These are phyloP conservation scores for Pampusana beccarii DNA, from an alignment of 2,113 vertebrate genomes.

Conservation along the genomic window DNA sequence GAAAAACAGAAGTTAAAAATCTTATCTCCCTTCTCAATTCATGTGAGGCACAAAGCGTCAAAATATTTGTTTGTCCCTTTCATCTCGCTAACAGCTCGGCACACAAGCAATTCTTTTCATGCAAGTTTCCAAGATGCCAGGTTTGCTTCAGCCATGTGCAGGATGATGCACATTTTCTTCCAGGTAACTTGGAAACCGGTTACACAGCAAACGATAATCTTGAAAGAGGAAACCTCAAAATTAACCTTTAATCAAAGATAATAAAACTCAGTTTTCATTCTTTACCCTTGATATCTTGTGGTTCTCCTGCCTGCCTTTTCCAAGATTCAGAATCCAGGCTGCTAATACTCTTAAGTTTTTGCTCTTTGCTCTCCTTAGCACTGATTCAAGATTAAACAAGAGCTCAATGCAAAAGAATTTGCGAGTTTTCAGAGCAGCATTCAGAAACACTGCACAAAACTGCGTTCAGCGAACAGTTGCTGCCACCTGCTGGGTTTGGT, in stretches of 20 bases:
- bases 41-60: not conserved
- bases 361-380: not conserved
- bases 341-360: not conserved
- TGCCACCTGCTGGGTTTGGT: constrained; percentile 17
- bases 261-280: not conserved
- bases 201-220: not conserved
- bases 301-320: not conserved
- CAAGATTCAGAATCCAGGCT: not conserved
- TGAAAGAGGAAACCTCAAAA: not conserved
- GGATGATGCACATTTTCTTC: not conserved
- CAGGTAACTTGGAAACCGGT: not conserved
- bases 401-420: not conserved
- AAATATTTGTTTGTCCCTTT: not conserved
- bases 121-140: not conserved
- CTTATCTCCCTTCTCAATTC: not conserved
- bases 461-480: not conserved
- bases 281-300: not conserved
- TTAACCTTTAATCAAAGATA: not conserved
- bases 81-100: not conserved
- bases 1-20: not conserved
- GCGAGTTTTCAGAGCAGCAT: not conserved
- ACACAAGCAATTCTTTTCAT: not conserved
- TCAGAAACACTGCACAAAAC: not conserved
- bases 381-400: not conserved
- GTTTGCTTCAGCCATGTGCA: not conserved